Percentiles rank a stretch among this genome's conserved stretches.
phyloP scores from a whole-genome alignment of 2,888 invertebrate species.

The Emesis russula region DNA sequence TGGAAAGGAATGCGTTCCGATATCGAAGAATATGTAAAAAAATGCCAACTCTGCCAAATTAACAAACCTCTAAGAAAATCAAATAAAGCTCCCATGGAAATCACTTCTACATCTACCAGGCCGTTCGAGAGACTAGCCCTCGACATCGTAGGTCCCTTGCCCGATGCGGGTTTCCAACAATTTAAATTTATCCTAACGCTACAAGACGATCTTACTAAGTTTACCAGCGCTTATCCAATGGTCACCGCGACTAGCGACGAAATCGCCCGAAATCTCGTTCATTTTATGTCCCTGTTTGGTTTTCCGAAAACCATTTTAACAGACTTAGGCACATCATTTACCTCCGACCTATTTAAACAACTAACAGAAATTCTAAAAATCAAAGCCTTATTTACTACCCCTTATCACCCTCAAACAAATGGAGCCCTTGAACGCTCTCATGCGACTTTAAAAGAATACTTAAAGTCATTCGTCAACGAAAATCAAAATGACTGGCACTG shows the following conservation, averaged over 20 bases:
- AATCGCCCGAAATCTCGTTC: too few relatives aligned
- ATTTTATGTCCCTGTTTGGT: too few relatives aligned
- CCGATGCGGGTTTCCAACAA: constrained; percentile 53
- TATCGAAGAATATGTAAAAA: constrained; percentile 31
- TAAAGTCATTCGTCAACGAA: constrained; percentile 87
- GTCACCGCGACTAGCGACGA: too few relatives aligned
- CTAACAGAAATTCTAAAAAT: constrained; percentile 45
- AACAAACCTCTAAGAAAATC: constrained; percentile 51
- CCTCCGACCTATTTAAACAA: constrained; percentile 34
- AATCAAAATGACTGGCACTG: constrained; percentile 6
- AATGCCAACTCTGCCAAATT: constrained; percentile 70
- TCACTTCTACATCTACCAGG: constrained; percentile 17
- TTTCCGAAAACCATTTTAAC: too few relatives aligned
- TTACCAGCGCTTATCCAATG: too few relatives aligned
- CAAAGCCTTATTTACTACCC: constrained; percentile 57
- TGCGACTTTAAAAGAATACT: constrained; percentile 84
- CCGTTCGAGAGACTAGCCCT: constrained; percentile 41
- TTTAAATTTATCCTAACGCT: constrained; percentile 71
- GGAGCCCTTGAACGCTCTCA: constrained; percentile 83
- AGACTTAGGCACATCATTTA: constrained; percentile 1
- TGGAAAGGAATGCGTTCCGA: constrained; percentile 71
- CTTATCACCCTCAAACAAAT: constrained; percentile 69
- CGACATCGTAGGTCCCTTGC: constrained; percentile 53
- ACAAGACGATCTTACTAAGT: constrained; percentile 59
- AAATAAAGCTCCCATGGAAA: constrained; percentile 43